These are phyloP conservation scores for Tapirus terrestris DNA, from an alignment of 2,113 vertebrate species.

Conservation along the genomic window DNA sequence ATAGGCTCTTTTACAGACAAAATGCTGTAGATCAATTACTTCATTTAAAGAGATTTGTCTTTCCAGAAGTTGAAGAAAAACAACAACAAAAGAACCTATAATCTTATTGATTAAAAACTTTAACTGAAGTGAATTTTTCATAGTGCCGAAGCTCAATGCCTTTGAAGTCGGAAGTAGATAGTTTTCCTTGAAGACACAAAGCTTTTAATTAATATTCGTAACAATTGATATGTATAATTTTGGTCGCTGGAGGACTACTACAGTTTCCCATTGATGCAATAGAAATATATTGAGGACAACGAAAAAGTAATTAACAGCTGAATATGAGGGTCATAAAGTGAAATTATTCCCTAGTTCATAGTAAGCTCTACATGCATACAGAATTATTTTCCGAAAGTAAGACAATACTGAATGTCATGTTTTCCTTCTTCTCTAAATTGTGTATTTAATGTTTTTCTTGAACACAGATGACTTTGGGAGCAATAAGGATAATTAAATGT, in stretches of 20 bases:
- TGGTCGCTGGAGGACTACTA: slow-evolving; percentile 69
- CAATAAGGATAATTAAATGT: slow-evolving; percentile 53
- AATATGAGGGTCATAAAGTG: slow-evolving; percentile 68
- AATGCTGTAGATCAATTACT: slow-evolving; percentile 68
- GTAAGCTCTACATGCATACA: slow-evolving; percentile 42
- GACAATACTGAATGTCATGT: slow-evolving; percentile 51
- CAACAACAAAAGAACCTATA: slow-evolving; percentile 64
- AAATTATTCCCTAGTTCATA: slow-evolving; percentile 67
- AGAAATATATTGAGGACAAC: slow-evolving; percentile 68
- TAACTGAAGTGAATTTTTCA: slow-evolving; percentile 47
- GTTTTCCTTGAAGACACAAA: slow-evolving; percentile 66
- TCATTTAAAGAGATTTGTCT: slow-evolving; percentile 70
- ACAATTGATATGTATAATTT: slow-evolving; percentile 72
- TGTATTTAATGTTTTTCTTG: slow-evolving; percentile 57
- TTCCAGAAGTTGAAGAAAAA: slow-evolving; percentile 62
- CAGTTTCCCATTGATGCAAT: slow-evolving; percentile 68
- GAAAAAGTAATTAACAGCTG: slow-evolving; percentile 75
- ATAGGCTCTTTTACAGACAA: slow-evolving; percentile 53
- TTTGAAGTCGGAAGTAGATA: slow-evolving; percentile 68
- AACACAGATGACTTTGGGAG: slow-evolving; percentile 30
- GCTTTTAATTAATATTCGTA: slow-evolving; percentile 80
- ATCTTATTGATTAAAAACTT: slow-evolving; percentile 71
- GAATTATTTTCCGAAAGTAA: slow-evolving; percentile 68
- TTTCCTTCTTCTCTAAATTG: slow-evolving; percentile 60
- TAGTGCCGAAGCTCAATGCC: not conserved